Percentiles rank a stretch among this genome's conserved stretches.
Evolutionary conservation across 2,888 invertebrate species (phyloP).

Genomic region (Pammene aurita): DNA sequence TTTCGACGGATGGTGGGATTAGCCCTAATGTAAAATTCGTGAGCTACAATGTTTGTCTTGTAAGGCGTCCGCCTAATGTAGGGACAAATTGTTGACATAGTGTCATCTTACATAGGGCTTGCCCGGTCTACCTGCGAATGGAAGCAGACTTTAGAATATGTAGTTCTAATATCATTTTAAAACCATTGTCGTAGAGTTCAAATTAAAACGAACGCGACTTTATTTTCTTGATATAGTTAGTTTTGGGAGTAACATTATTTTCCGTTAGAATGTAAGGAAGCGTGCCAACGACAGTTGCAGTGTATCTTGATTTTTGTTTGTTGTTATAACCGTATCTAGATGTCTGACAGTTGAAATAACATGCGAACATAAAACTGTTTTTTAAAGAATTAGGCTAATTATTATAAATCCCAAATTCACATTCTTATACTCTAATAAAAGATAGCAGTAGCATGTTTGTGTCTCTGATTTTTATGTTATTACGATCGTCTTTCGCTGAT

Average conservation of each 20-base stretch:
- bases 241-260: constrained; percentile 59
- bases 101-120: constrained; percentile 76
- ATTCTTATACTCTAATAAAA: too few species aligned
- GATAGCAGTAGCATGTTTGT: too few species aligned
- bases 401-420: neutral
- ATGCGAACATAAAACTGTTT: constrained; percentile 44
- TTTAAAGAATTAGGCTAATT: neutral
- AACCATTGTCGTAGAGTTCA: constrained; percentile 41
- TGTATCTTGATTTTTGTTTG: constrained; percentile 61
- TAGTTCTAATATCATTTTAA: constrained; percentile 52
- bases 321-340: constrained; percentile 65
- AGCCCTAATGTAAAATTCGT: constrained; percentile 77
- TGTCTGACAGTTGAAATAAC: constrained; percentile 76
- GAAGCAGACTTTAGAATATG: constrained; percentile 54
- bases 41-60: constrained; percentile 76
- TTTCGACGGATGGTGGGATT: constrained; percentile 75
- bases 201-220: constrained; percentile 24
- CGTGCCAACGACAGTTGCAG: constrained; percentile 70
- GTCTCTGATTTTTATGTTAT: too few species aligned
- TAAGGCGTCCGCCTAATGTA: constrained; percentile 69
- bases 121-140: constrained; percentile 69
- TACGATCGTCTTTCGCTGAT: constrained; percentile 19
- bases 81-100: constrained; percentile 80
- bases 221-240: constrained; percentile 45
- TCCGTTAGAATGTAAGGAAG: constrained; percentile 66